Evolutionary conservation across 2,888 invertebrate species (phyloP).

Genomic region (Dolomedes plantarius): DNA sequence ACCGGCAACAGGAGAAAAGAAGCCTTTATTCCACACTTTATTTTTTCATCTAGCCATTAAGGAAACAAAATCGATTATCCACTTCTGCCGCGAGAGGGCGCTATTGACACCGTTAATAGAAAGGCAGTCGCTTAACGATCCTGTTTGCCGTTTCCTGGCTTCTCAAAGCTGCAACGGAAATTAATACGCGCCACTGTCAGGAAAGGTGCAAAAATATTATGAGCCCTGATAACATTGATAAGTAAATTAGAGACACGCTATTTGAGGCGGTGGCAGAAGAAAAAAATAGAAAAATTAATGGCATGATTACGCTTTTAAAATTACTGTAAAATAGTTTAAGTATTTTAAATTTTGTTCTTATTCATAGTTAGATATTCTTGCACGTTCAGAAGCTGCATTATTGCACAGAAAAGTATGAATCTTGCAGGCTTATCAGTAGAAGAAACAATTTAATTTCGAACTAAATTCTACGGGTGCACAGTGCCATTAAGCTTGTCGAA

Average conservation of each 20-base stretch:
- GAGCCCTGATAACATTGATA: conserved; percentile 36
- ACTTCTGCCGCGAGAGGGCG: conserved; percentile 58
- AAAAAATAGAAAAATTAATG: no score
- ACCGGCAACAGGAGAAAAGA: not conserved
- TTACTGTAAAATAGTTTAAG: no score
- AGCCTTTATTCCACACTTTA: not conserved
- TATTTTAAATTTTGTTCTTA: no score
- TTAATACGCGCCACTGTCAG: conserved; percentile 51
- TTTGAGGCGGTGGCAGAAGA: no score
- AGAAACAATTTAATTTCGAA: no score
- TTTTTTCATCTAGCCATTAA: conserved; percentile 46
- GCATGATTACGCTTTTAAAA: no score
- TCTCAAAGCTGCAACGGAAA: conserved; percentile 45
- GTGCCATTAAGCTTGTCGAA: no score
- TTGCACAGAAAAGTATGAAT: no score
- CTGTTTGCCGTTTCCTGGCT: conserved; percentile 52
- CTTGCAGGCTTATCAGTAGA: no score
- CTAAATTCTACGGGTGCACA: no score
- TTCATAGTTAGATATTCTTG: no score
- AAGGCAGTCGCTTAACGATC: conserved; percentile 62
- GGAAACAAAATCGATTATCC: conserved; percentile 63
- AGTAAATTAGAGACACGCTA: conserved; percentile 30
- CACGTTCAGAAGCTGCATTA: no score
- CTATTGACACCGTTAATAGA: conserved; percentile 68
- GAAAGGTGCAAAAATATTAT: conserved; percentile 30